Evolutionary conservation across 1,140 invertebrate genomes (phyloP), one percentile per base, ranked within the genome.

Genomic region (Batillaria attramentaria): DNA sequence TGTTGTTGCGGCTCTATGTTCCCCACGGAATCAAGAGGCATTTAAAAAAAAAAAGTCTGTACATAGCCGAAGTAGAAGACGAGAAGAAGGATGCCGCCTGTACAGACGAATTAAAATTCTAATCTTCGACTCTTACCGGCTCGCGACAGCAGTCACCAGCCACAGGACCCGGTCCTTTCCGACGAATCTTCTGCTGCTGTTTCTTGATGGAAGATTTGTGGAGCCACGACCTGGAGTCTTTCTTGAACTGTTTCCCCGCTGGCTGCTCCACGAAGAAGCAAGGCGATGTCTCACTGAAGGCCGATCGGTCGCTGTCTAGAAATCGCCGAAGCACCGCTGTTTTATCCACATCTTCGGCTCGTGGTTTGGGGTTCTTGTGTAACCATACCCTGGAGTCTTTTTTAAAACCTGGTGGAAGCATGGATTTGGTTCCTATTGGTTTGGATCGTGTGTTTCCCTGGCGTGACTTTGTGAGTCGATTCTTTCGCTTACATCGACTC

Each of bases 331-430:
- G 31, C 33, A 75, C 73, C 31, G 73, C 73, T 0, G 33, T 75
- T 39, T 75, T 75, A 35, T 75, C 73, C 1, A 75, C 73, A 75
- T 75, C 73, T n/a, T 75, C 73, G 3, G 73, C 24, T 31, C 73
- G 33, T 4, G 73, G 39, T 39, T 75, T 75, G 57, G 73, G 73
- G 54, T 75, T 75, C 54, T 75, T 75, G 54, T 75, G 73, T 28
- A 75, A 57, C 73, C 73, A 75, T 50, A 62, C 57, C 37, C 73
- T 20, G 35, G 73, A 75, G 37, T 75, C 73, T 28, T 75, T 75
- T 39, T 75, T 75, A n/a, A 75, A 75, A 16, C 73, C 73, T 62
- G 73, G 73, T 3, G 73, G 73, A 10, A 75, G 73, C 73, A 75
- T 75, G 33, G 24, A 24, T 41, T 20, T 60, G 20, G 57, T 6